Evolutionary conservation across 2,888 invertebrate species (phyloP).

Genomic region (Idaea biselata): DNA sequence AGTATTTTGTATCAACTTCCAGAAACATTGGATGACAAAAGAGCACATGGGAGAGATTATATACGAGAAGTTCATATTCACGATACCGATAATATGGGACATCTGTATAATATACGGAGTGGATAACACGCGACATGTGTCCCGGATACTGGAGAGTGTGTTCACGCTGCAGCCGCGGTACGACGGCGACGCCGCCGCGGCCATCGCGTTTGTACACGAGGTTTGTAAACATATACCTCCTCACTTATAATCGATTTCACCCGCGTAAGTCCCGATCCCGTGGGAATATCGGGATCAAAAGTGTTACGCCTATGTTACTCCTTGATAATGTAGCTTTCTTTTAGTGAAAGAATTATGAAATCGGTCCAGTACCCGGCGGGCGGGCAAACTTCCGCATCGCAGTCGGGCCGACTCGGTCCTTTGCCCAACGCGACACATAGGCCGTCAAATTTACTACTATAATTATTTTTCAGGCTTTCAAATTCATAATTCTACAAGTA

Average conservation of each 20-base stretch:
- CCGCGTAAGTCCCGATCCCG: no score
- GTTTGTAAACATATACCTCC: no score
- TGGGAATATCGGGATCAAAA: no score
- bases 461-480: slow-evolving; percentile 59
- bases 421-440: no score
- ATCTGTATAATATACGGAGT: slow-evolving; percentile 87
- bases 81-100: slow-evolving; percentile 91
- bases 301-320: no score
- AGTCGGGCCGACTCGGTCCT: no score
- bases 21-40: slow-evolving; percentile 83
- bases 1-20: slow-evolving; percentile 31
- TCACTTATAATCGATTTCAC: no score
- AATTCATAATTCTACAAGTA: slow-evolving; percentile 75
- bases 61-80: slow-evolving; percentile 89
- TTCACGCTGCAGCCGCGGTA: slow-evolving; percentile 85
- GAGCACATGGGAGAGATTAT: slow-evolving; percentile 84
- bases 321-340: no score
- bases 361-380: no score
- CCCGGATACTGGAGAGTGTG: slow-evolving; percentile 83
- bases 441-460: not conserved
- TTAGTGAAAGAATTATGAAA: no score
- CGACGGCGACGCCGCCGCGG: slow-evolving; percentile 78
- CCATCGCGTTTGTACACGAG: slow-evolving; percentile 76
- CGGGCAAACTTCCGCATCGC: no score
- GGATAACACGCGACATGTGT: slow-evolving; percentile 82